Percentiles rank a stretch among this genome's conserved stretches.
Conservation (phyloP, 2,888 invertebrate species). For the Lissonota sp. region DNA sequence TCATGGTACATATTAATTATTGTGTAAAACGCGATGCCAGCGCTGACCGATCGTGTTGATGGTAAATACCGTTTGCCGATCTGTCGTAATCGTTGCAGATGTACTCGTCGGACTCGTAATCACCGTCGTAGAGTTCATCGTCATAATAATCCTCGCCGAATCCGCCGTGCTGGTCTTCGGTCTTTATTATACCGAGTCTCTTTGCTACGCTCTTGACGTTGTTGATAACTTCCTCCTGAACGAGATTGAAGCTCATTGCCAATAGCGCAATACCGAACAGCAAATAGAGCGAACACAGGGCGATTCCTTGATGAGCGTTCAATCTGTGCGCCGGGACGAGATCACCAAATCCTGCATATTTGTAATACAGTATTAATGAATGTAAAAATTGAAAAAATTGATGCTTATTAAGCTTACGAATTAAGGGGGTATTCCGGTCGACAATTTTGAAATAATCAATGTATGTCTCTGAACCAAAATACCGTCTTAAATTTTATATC, state of each 20-base stretch:
- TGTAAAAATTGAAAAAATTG: conserved; percentile 7
- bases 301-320: conserved; percentile 87
- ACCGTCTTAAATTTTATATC: neutral
- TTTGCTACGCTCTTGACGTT: conserved; percentile 94
- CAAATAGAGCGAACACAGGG: conserved; percentile 95
- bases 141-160: conserved; percentile 83
- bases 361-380: neutral
- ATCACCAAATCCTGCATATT: conserved; percentile 90
- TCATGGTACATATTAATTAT: neutral
- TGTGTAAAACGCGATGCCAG: conserved; percentile 8
- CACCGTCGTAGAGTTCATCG: conserved; percentile 74
- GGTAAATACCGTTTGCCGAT: neutral
- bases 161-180: conserved; percentile 86
- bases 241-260: conserved; percentile 98
- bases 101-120: conserved; percentile 72
- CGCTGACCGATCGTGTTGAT: conserved; percentile 22
- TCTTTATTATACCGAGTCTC: conserved; percentile 94
- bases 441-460: too few relatives aligned
- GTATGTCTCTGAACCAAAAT: neutral
- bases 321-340: conserved; percentile 93
- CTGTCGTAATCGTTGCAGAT: conserved; percentile 33
- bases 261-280: conserved; percentile 96
- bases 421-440: neutral
- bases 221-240: conserved; percentile 96
- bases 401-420: neutral